Evolutionary conservation across 2,888 invertebrate genomes (phyloP).

Genomic region (Arge pagana): DNA sequence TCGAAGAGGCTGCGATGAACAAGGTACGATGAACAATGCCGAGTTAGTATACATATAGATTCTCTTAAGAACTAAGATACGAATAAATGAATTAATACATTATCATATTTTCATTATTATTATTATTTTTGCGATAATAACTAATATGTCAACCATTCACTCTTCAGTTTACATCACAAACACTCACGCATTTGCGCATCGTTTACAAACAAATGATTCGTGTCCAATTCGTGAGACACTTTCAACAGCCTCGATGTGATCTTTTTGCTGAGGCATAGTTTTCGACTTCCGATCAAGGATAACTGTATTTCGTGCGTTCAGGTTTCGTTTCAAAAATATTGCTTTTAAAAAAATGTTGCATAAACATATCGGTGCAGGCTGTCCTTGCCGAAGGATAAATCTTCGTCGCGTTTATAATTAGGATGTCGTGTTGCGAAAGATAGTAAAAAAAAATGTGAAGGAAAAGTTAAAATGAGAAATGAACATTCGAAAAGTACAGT

Average conservation of each 20-base stretch:
- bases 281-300: constrained; percentile 4
- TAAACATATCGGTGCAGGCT: constrained; percentile 7
- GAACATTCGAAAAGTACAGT: constrained; percentile 18
- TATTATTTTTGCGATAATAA: not conserved
- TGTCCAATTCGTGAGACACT: constrained; percentile 9
- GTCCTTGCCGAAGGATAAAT: constrained; percentile 20
- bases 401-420: constrained; percentile 3
- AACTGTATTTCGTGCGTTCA: constrained; percentile 8
- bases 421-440: constrained; percentile 6
- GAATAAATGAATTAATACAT: constrained; percentile 43
- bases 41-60: constrained; percentile 28
- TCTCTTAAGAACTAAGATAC: constrained; percentile 39
- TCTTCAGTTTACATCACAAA: constrained; percentile 27
- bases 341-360: constrained; percentile 21
- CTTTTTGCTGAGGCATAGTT: constrained; percentile 4
- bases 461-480: constrained; percentile 18
- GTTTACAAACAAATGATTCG: constrained; percentile 7
- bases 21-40: constrained; percentile 35
- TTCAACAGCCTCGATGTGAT: too few species aligned
- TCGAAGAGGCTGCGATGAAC: constrained; percentile 36
- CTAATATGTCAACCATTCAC: constrained; percentile 27
- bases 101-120: constrained; percentile 23
- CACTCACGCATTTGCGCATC: constrained; percentile 21
- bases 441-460: constrained; percentile 17
- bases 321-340: constrained; percentile 20